Percentiles rank a stretch among this genome's conserved stretches.
phyloP scores from a whole-genome alignment of 1,140 invertebrate genomes.

The Carposina sasakii region DNA sequence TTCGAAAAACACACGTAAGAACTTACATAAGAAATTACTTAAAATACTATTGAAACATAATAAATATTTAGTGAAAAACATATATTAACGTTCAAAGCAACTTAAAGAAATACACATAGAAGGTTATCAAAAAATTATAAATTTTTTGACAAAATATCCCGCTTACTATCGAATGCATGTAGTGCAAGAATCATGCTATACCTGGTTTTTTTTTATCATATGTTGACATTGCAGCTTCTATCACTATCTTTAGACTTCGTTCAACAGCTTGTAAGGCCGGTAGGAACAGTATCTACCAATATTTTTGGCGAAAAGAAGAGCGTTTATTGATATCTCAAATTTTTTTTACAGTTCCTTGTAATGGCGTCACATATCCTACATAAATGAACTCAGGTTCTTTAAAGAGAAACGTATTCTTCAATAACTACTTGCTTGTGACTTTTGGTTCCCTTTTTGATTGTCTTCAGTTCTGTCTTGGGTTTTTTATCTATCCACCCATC shows the following conservation, averaged over 20 bases:
- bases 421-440: no score
- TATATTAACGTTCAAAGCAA: background rate
- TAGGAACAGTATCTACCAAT: no score
- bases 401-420: no score
- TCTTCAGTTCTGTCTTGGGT: no score
- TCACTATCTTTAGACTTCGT: conserved; percentile 8
- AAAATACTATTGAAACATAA: conserved; percentile 3
- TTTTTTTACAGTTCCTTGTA: no score
- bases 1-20: background rate
- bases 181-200: conserved; percentile 6
- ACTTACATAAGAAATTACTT: background rate
- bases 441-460: no score
- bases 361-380: no score
- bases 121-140: conserved; percentile 5
- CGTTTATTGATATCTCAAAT: no score
- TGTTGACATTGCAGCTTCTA: conserved; percentile 6
- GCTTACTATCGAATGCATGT: conserved; percentile 11
- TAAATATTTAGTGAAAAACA: conserved; percentile 1
- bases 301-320: no score
- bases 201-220: conserved; percentile 11
- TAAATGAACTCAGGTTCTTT: no score
- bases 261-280: conserved; percentile 14
- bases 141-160: conserved; percentile 13
- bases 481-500: no score
- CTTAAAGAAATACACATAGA: conserved; percentile 11